These are phyloP conservation scores for Carcharodon carcharias DNA, from an alignment of 2,797 vertebrate genomes.

Conservation along the genomic window DNA sequence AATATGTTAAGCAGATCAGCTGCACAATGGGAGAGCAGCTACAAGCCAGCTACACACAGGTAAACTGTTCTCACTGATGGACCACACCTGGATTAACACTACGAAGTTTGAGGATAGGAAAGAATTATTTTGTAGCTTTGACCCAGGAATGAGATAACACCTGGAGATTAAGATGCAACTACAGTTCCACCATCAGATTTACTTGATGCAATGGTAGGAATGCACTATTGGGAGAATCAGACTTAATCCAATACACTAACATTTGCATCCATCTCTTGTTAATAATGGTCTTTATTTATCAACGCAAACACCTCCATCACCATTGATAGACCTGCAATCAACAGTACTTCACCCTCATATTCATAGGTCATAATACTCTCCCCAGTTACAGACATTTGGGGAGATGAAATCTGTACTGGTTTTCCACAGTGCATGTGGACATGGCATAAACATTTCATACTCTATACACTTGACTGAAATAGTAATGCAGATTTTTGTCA, in stretches of 20 bases:
- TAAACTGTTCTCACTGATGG: background rate
- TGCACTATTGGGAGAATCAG: background rate
- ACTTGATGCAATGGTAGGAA: no score
- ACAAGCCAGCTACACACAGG: background rate
- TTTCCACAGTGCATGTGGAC: background rate
- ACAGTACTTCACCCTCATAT: background rate
- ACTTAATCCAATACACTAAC: background rate
- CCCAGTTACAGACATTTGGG: background rate
- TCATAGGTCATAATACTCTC: background rate
- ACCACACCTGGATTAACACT: background rate
- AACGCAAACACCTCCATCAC: background rate
- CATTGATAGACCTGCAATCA: background rate
- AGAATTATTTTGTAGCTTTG: background rate
- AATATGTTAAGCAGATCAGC: background rate
- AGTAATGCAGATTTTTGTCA: background rate
- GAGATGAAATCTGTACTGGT: background rate
- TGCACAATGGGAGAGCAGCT: background rate
- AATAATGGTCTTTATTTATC: slow-evolving; percentile 22
- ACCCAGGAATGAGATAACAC: background rate
- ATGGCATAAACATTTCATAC: background rate
- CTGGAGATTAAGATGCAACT: background rate
- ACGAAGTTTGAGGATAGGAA: background rate
- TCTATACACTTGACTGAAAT: slow-evolving; percentile 3
- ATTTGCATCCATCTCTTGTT: background rate
- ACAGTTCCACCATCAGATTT: background rate